Evolutionary conservation across 2,888 invertebrate genomes (phyloP), one percentile per base, ranked within the genome.

Genomic region (Pseudoips prasinana): DNA sequence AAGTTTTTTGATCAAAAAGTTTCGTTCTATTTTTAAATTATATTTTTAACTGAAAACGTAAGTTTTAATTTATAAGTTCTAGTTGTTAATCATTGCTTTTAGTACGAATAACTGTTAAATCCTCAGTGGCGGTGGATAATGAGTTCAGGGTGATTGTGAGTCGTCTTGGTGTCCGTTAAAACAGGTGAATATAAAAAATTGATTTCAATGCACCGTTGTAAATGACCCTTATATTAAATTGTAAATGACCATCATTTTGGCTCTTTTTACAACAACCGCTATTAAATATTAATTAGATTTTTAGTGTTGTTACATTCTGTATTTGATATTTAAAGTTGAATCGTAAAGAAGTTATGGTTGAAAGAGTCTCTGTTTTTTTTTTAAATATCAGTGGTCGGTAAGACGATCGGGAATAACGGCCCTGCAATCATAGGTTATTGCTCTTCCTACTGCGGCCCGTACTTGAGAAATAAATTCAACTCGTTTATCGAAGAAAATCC

Each of bases 361-460:
- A 45, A 54, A 58, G 55, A 62, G 39, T 60, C 30, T 54, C 50
- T 25, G 54, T 62, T 50, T 58, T 65, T 59, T 53, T 58, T 51
- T 61, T 56, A 68, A 58, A 63, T 79, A 80, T 77, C 76, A 75
- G 66, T 72, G 74, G 60, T 72, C 72, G 66, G 66, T 64, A 72
- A 72, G 76, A 68, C 76, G 72, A 73, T 76, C 73, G 72, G 81
- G 81, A 70, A 79, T 88, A 88, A 87, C 87, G 87, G 87, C 85
- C 83, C 78, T 74, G 80, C 84, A 87, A 88, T 88, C 87, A 87
- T 85, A 88, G 87, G 87, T 88, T 87, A 82, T 88, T 88, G 87
- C 75, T 87, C 87, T 84, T 83, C 82, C 81, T 80, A 79, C 69
- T 64, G 69, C 63, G 71, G 45, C 49, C 53, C 54, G 68, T 59